phyloP scores from a whole-genome alignment of 2,888 invertebrate genomes.

The Xiphydria camelus region DNA sequence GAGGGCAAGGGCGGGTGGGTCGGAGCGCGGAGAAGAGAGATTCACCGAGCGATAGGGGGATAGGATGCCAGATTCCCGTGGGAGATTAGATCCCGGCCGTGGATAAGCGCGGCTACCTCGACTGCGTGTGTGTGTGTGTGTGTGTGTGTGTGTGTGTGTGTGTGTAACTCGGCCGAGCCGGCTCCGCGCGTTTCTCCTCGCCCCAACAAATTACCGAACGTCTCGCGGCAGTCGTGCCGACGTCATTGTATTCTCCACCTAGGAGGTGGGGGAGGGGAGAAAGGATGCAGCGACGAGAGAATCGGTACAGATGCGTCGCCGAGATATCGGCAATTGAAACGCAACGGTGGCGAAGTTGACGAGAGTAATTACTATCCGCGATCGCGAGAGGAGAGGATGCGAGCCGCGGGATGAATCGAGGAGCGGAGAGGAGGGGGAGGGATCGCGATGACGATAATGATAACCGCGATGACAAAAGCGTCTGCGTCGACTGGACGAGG shows the following conservation, averaged over 20 bases:
- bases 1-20: conserved; percentile 13
- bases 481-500: no score
- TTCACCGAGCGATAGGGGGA: conserved; percentile 48
- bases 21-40: conserved; percentile 30
- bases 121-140: conserved; percentile 39
- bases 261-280: no score
- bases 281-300: no score
- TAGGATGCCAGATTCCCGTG: conserved; percentile 55
- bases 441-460: no score
- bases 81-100: conserved; percentile 50
- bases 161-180: conserved; percentile 9
- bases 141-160: no score
- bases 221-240: conserved; percentile 15
- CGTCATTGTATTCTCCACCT: conserved; percentile 11
- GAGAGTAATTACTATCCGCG: neutral
- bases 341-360: conserved; percentile 1
- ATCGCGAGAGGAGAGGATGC: no score
- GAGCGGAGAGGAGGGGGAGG: no score
- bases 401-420: no score
- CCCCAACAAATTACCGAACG: conserved; percentile 17
- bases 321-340: conserved; percentile 1
- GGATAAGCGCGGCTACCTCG: conserved; percentile 44
- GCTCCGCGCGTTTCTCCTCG: conserved; percentile 11
- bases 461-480: no score
- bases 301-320: neutral